phyloP scores from a whole-genome alignment of 2,888 invertebrate genomes.

The Polydrusus pterygomalis region DNA sequence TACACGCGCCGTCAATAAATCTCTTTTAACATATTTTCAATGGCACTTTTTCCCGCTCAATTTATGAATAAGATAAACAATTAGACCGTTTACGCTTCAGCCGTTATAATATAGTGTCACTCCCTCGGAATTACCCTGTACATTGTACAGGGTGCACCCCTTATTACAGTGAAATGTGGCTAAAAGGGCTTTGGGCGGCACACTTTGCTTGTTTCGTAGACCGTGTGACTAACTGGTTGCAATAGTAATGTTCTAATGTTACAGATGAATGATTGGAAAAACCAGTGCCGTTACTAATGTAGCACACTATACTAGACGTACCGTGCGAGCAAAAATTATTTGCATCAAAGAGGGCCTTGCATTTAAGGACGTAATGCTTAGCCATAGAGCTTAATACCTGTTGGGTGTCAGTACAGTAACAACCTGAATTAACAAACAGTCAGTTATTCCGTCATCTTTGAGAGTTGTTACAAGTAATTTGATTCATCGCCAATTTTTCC shows the following conservation, averaged over 20 bases:
- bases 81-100: slow-evolving; percentile 25
- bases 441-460: too few species aligned
- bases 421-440: too few species aligned
- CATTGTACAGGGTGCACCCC: slow-evolving; percentile 17
- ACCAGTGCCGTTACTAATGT: not conserved
- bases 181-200: slow-evolving; percentile 43
- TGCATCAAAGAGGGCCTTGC: too few species aligned
- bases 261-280: not conserved
- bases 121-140: slow-evolving; percentile 25
- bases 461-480: too few species aligned
- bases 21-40: slow-evolving; percentile 42
- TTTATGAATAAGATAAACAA: slow-evolving; percentile 50
- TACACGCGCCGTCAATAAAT: slow-evolving; percentile 19
- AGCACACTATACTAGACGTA: too few species aligned
- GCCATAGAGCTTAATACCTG: too few species aligned
- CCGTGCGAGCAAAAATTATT: too few species aligned
- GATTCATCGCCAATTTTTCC: too few species aligned
- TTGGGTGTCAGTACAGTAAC: too few species aligned
- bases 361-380: too few species aligned
- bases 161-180: slow-evolving; percentile 42
- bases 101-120: slow-evolving; percentile 31
- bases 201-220: slow-evolving; percentile 25
- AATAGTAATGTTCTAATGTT: slow-evolving; percentile 20
- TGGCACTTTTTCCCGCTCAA: slow-evolving; percentile 54
- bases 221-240: slow-evolving; percentile 35